Conservation (phyloP, 2,113 vertebrate genomes). For the Perca flavescens region DNA sequence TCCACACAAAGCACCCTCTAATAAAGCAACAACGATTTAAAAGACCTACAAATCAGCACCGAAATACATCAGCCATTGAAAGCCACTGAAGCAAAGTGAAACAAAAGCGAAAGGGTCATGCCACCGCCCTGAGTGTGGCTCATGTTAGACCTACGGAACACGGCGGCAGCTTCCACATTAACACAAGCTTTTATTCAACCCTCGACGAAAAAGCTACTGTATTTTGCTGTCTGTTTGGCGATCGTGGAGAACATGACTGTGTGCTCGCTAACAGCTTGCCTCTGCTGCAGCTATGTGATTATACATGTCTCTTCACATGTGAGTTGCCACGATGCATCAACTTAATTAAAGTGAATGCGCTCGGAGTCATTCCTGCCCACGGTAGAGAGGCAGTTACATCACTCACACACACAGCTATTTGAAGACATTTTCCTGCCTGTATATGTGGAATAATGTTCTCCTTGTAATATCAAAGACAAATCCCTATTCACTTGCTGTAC, state of each 20-base stretch:
- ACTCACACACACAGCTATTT: slow-evolving; percentile 30
- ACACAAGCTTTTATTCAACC: background rate
- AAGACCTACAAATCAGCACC: background rate
- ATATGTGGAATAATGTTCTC: slow-evolving; percentile 23
- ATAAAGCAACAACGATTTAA: slow-evolving; percentile 11
- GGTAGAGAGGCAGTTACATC: slow-evolving; percentile 71
- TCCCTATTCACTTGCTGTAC: slow-evolving; percentile 16
- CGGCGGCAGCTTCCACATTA: background rate
- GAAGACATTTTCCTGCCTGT: slow-evolving; percentile 19
- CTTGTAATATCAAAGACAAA: slow-evolving; percentile 5
- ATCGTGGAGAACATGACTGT: background rate
- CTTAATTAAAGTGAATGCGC: slow-evolving; percentile 78
- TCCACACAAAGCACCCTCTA: slow-evolving; percentile 15
- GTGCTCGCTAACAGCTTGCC: slow-evolving; percentile 66
- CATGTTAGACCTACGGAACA: slow-evolving; percentile 18
- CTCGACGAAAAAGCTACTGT: background rate
- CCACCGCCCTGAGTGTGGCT: slow-evolving; percentile 13
- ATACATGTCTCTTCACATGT: slow-evolving; percentile 71
- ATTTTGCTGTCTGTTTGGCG: background rate
- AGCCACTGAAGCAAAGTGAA: slow-evolving; percentile 34
- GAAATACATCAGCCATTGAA: background rate
- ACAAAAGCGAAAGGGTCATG: slow-evolving; percentile 46
- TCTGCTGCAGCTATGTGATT: slow-evolving; percentile 59
- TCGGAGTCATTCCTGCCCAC: slow-evolving; percentile 74
- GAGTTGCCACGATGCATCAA: slow-evolving; percentile 77